Evolutionary conservation across 2,113 vertebrate genomes (phyloP).

Genomic region (Pimephales promelas): DNA sequence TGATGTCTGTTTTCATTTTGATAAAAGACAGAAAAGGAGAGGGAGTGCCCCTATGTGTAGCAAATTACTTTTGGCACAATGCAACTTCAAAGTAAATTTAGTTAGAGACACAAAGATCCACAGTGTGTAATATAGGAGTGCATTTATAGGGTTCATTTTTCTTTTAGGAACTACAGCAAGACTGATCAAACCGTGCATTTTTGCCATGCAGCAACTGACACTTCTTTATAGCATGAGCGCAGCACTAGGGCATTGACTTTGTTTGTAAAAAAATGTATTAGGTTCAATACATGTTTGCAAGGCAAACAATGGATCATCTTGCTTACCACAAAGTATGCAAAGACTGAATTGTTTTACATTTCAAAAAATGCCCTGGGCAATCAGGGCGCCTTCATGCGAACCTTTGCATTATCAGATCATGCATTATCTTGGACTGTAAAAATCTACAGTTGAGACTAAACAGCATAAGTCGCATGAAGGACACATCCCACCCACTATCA

Average conservation of each 20-base stretch:
- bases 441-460: conserved; percentile 35
- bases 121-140: conserved; percentile 24
- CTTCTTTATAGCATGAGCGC: neutral
- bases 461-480: conserved; percentile 15
- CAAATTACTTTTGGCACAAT: conserved; percentile 54
- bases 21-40: conserved; percentile 60
- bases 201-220: neutral
- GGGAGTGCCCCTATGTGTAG: conserved; percentile 50
- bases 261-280: neutral
- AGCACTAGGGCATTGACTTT: neutral
- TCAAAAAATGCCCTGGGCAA: conserved; percentile 32
- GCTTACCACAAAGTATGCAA: conserved; percentile 21
- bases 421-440: conserved; percentile 6
- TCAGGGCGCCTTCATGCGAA: neutral
- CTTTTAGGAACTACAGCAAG: neutral
- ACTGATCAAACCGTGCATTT: conserved; percentile 15
- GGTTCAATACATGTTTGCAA: conserved; percentile 23
- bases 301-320: conserved; percentile 15
- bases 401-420: neutral
- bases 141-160: conserved; percentile 11
- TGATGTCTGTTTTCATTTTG: conserved; percentile 76
- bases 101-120: conserved; percentile 46
- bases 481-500: conserved; percentile 24
- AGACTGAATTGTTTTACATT: conserved; percentile 42
- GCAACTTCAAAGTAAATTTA: conserved; percentile 56